A percentile compares a stretch with the other conserved stretches of the same genome.
Evolutionary conservation across 2,797 vertebrate species (phyloP).

Genomic region (Scolopax bukidnonensis): DNA sequence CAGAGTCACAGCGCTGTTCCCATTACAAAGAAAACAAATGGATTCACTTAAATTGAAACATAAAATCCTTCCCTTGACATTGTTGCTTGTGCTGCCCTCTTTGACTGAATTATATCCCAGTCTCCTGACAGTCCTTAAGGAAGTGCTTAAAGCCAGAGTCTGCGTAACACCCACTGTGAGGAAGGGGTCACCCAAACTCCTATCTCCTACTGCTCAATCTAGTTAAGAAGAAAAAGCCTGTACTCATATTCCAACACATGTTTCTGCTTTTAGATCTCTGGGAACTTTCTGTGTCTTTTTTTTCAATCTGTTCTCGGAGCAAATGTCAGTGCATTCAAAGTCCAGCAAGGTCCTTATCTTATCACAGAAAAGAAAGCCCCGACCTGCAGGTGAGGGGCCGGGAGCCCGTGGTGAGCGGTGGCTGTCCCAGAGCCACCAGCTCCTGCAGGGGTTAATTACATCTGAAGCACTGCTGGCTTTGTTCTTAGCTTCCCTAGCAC

Average conservation of each 20-base stretch:
- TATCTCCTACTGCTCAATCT: constrained; percentile 32
- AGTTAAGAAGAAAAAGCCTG: constrained; percentile 25
- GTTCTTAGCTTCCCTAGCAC: neutral
- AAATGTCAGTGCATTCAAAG: constrained; percentile 9
- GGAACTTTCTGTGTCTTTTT: neutral
- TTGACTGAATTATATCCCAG: constrained; percentile 12
- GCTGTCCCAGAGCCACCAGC: neutral
- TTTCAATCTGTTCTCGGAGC: neutral
- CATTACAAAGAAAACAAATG: constrained; percentile 53
- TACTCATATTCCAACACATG: constrained; percentile 54
- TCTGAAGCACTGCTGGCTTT: neutral
- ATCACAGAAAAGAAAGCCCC: neutral
- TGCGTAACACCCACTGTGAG: constrained; percentile 10
- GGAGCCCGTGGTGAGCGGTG: neutral
- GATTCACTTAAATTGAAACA: constrained; percentile 61
- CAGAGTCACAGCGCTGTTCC: constrained; percentile 46
- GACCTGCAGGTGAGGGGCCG: neutral
- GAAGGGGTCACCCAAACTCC: constrained; percentile 28
- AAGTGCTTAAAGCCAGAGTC: constrained; percentile 11
- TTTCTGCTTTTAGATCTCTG: constrained; percentile 64
- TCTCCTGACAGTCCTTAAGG: constrained; percentile 48
- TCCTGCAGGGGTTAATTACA: neutral
- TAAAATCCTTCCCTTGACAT: constrained; percentile 43
- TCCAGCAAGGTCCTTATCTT: neutral
- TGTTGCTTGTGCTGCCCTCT: constrained; percentile 29